Conservation (phyloP, 2,113 vertebrate species). For the Malurus cyaneus region DNA sequence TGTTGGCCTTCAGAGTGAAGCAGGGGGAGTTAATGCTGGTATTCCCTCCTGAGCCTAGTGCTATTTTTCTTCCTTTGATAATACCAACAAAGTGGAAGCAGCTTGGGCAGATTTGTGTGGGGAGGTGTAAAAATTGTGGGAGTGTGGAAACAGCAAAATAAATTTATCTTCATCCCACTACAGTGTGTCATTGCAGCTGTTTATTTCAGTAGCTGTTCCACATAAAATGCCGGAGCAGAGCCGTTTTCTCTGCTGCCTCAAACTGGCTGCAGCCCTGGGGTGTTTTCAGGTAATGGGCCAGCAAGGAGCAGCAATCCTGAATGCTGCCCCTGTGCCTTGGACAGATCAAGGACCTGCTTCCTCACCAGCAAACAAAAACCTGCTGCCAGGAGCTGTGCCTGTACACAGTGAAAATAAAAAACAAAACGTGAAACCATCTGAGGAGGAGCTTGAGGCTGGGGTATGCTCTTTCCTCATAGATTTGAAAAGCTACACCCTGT, state of each 20-base stretch:
- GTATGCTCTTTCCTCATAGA: not conserved
- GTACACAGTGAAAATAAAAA: not conserved
- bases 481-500: not conserved
- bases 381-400: not conserved
- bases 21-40: not conserved
- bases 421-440: not conserved
- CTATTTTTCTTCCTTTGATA: constrained; percentile 51
- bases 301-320: not conserved
- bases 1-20: constrained; percentile 24
- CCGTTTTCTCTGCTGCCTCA: not conserved
- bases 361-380: not conserved
- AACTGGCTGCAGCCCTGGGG: not conserved
- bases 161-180: constrained; percentile 64
- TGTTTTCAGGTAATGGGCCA: not conserved
- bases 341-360: not conserved
- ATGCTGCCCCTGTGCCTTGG: not conserved
- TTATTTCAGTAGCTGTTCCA: constrained; percentile 51
- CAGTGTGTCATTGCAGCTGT: constrained; percentile 65
- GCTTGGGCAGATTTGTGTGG: constrained; percentile 62
- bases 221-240: not conserved
- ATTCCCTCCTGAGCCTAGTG: constrained; percentile 14
- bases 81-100: constrained; percentile 60
- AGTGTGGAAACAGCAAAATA: constrained; percentile 67
- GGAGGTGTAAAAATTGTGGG: constrained; percentile 65
- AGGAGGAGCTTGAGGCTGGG: not conserved